Base-by-base conservation (phyloP, 2,888 invertebrate species). In the Plagodis pulveraria region DNA sequence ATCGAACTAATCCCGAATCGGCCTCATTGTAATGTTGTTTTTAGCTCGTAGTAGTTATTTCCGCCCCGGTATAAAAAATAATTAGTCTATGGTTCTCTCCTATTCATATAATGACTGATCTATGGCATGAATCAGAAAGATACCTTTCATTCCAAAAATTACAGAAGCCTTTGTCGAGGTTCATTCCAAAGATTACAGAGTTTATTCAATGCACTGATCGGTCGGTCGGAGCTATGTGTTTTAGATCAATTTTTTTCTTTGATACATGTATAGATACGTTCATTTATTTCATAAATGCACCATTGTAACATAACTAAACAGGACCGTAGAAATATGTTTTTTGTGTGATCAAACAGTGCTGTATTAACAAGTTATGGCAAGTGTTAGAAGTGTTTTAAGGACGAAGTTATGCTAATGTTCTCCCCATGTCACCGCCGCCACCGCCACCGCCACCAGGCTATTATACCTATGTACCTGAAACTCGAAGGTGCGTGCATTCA, bases 331-430 rank as follows among this genome's bases (percentile, higher is more conserved):
- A 88, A 84, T 77, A 66, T 78, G 74, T 59, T 67, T 73, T 69
- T 63, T 66, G 67, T 70, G 76, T 73, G 71, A 72, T 72, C 63
- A 58, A 64, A 67, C 65, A 63, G 80, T 83, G 82, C 68, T 70
- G 70, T 71, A 67, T 66, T 65, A 63, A 34, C 40, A 34, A 82
- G 81, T 77, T 81, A 91, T 89, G 89, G 82, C 81, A 66, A 76
- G 85, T 87, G 84, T 81, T 80, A 64, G 76, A 73, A 69, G 76
- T 77, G 76, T 86, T 84, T n/a, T 75, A 76, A 84, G 87, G 86
- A 89, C 89, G 83, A 86, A 87, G 87, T 86, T 89, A 89, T 90
- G 91, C 80, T 91, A 88, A 88, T 89, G 82, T 80, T 78, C 80
- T 80, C 76, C 82, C 80, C 80, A 86, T 86, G 86, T 84, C 87